phyloP scores from a whole-genome alignment of 2,113 vertebrate genomes.

The Catharus fuscescens region DNA sequence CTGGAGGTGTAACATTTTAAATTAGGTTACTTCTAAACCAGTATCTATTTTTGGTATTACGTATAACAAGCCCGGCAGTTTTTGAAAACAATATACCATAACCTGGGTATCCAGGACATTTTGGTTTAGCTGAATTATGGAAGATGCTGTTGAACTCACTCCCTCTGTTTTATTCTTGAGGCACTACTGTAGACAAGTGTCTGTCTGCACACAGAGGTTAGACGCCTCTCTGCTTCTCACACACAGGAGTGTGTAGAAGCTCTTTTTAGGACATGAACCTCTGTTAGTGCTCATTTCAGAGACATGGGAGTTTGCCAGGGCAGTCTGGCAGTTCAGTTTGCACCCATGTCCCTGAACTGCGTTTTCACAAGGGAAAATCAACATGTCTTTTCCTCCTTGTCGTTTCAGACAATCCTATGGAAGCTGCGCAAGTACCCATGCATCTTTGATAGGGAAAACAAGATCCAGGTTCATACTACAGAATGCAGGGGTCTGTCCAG shows the following conservation, averaged over 20 bases:
- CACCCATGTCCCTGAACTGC: rapidly evolving
- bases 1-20: neutral
- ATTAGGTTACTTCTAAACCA: neutral
- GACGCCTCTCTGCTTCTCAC: neutral
- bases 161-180: neutral
- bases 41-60: neutral
- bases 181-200: neutral
- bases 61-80: neutral
- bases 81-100: neutral
- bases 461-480: rapidly evolving
- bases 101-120: neutral
- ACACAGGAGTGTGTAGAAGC: neutral
- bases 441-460: conserved; percentile 22
- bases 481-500: rapidly evolving
- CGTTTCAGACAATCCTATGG: neutral
- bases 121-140: neutral
- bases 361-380: neutral
- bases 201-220: neutral
- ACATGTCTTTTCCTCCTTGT: neutral
- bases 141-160: neutral
- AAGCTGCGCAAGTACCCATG: neutral
- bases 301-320: neutral
- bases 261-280: neutral
- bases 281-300: neutral
- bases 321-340: neutral